Evolutionary conservation across 2,888 invertebrate genomes (phyloP).

Genomic region (Candidula unifasciata): DNA sequence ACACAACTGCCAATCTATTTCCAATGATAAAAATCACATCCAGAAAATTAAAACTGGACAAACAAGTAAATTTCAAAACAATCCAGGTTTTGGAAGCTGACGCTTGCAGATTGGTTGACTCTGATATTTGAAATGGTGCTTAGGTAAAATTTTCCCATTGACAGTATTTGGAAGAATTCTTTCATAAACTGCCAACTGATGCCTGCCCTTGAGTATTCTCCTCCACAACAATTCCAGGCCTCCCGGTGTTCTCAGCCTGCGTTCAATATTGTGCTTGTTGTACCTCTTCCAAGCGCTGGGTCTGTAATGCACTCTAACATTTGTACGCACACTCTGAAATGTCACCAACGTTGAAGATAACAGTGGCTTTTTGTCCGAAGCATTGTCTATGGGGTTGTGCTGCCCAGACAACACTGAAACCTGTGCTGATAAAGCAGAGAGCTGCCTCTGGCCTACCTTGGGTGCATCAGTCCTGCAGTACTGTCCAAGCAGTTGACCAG

Average conservation of each 20-base stretch:
- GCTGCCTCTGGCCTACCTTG: not conserved
- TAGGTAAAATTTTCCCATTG: conserved; percentile 53
- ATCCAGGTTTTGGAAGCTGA: conserved; percentile 43
- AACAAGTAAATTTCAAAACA: conserved; percentile 2
- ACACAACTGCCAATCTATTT: no score
- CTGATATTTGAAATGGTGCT: conserved; percentile 49
- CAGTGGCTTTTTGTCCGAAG: conserved; percentile 1
- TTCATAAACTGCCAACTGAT: conserved; percentile 61
- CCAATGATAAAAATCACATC: no score
- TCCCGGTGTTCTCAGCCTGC: conserved; percentile 56
- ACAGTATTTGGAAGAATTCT: conserved; percentile 58
- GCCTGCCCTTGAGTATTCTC: conserved; percentile 63
- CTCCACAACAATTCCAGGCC: conserved; percentile 65
- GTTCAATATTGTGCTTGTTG: conserved; percentile 68
- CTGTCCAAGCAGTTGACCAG: not conserved
- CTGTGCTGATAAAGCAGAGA: conserved; percentile 3
- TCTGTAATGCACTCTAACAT: conserved; percentile 54
- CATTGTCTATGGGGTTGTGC: not conserved
- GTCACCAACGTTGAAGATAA: not conserved
- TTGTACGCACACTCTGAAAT: conserved; percentile 40
- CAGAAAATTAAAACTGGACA: no score
- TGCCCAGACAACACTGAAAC: not conserved
- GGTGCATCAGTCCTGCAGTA: not conserved
- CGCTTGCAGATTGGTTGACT: conserved; percentile 49
- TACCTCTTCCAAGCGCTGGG: conserved; percentile 66